Percentiles rank a stretch among this genome's conserved stretches.
These are phyloP conservation scores for Rhodinocichla rosea DNA, from an alignment of 2,113 vertebrate species.

Conservation along the genomic window DNA sequence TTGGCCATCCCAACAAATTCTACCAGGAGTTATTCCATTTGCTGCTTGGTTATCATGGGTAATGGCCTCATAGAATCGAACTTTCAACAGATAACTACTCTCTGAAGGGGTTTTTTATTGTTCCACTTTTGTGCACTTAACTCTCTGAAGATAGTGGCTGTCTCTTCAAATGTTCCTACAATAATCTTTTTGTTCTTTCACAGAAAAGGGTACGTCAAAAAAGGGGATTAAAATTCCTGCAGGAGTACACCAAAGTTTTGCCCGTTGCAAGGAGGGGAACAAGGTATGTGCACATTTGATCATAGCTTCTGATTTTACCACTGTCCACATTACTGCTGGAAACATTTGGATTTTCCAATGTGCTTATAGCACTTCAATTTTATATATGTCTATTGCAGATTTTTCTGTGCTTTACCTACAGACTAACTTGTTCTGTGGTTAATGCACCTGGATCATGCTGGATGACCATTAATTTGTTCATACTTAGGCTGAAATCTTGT, in stretches of 20 bases:
- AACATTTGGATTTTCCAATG: neutral
- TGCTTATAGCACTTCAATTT: neutral
- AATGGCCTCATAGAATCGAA: neutral
- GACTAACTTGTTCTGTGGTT: neutral
- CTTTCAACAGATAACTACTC: neutral
- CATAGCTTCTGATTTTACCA: neutral
- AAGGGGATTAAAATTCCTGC: neutral
- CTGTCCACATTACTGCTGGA: neutral
- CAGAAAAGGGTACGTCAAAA: neutral
- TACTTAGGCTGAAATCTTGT: neutral
- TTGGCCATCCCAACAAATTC: neutral
- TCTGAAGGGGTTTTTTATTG: neutral
- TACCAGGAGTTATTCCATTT: neutral
- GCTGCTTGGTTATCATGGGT: neutral
- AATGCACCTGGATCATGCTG: neutral
- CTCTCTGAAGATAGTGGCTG: neutral
- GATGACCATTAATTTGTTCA: neutral
- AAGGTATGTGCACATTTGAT: conserved; percentile 1
- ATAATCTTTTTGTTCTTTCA: neutral
- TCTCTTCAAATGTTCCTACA: neutral
- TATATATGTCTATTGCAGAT: neutral
- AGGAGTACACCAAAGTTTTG: neutral
- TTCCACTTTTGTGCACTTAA: neutral
- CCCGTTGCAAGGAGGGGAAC: neutral
- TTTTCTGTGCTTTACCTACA: neutral